Conservation (phyloP, 2,113 vertebrate genomes). For the Jacana jacana region DNA sequence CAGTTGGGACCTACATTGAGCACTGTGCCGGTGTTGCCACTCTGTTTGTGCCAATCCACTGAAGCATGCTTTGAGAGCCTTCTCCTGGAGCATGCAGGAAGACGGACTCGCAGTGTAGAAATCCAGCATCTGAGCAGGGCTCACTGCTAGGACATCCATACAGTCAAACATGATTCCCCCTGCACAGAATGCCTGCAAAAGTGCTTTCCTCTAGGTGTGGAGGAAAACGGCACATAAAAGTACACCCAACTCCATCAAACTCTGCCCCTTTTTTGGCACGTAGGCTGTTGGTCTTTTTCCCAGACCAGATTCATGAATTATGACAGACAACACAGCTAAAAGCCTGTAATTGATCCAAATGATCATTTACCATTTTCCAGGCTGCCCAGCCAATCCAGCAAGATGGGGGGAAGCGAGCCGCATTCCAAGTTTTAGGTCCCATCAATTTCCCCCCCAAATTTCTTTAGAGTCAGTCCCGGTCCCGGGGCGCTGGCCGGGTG, state of each 20-base stretch:
- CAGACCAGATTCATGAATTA: slow-evolving; percentile 91
- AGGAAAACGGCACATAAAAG: slow-evolving; percentile 83
- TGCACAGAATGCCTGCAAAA: slow-evolving; percentile 78
- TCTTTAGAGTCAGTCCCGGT: slow-evolving; percentile 51
- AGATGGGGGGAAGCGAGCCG: slow-evolving; percentile 71
- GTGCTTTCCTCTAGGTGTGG: slow-evolving; percentile 84
- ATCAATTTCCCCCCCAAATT: slow-evolving; percentile 37
- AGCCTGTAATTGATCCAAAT: slow-evolving; percentile 87
- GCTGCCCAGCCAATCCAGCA: slow-evolving; percentile 80
- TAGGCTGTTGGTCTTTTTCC: slow-evolving; percentile 86
- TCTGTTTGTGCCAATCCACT: slow-evolving; percentile 89
- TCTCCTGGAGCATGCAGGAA: slow-evolving; percentile 93
- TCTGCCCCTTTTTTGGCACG: slow-evolving; percentile 89
- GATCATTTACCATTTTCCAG: slow-evolving; percentile 86
- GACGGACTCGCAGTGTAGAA: slow-evolving; percentile 89
- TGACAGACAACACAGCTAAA: slow-evolving; percentile 85
- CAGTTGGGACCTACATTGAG: slow-evolving; percentile 90
- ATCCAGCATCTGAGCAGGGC: slow-evolving; percentile 88
- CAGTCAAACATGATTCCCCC: slow-evolving; percentile 93
- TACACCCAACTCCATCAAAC: slow-evolving; percentile 96
- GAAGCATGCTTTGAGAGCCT: slow-evolving; percentile 91
- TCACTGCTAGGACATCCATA: slow-evolving; percentile 91
- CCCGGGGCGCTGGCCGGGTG: slow-evolving; percentile 29
- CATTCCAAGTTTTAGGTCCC: slow-evolving; percentile 72
- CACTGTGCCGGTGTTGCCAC: slow-evolving; percentile 92